A percentile compares a stretch with the other conserved stretches of the same genome.
phyloP scores from a whole-genome alignment of 2,888 invertebrate genomes.

The Phanerotoma sp. region DNA sequence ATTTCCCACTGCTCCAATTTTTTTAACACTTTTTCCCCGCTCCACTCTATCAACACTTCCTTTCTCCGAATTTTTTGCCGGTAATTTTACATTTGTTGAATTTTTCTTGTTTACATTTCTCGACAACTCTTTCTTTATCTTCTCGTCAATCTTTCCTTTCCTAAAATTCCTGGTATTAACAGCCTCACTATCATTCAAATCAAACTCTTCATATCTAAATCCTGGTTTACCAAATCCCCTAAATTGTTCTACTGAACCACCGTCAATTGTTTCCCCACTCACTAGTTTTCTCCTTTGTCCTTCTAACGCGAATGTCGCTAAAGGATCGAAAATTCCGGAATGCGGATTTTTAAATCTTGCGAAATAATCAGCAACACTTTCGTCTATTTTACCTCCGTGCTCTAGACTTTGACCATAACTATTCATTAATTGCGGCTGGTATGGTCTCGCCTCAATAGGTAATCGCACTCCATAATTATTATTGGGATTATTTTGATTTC shows the following conservation, averaged over 20 bases:
- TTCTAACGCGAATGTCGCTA: conserved; percentile 23
- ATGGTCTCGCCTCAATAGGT: conserved; percentile 32
- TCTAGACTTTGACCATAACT: conserved; percentile 52
- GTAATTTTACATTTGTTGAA: conserved; percentile 13
- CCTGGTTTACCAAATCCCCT: conserved; percentile 9
- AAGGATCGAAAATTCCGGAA: conserved; percentile 35
- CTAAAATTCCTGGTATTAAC: conserved; percentile 1
- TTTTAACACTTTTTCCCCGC: neutral
- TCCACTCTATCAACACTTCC: neutral
- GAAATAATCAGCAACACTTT: conserved; percentile 46
- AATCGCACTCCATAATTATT: conserved; percentile 21
- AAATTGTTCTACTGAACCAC: neutral
- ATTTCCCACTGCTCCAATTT: too few relatives aligned
- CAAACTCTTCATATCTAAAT: conserved; percentile 50
- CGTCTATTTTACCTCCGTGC: conserved; percentile 42
- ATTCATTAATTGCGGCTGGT: conserved; percentile 40
- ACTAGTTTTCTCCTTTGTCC: neutral
- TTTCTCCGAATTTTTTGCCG: neutral
- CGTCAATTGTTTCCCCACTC: neutral
- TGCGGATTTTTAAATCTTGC: conserved; percentile 42
- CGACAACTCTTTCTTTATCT: neutral
- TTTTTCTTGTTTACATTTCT: conserved; percentile 6
- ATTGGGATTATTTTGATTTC: too few relatives aligned
- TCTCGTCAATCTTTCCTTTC: neutral
- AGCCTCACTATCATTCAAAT: conserved; percentile 25